Evolutionary conservation across 2,797 vertebrate species (phyloP), one percentile per base, ranked within the genome.

Genomic region (Bovichtus variegatus): DNA sequence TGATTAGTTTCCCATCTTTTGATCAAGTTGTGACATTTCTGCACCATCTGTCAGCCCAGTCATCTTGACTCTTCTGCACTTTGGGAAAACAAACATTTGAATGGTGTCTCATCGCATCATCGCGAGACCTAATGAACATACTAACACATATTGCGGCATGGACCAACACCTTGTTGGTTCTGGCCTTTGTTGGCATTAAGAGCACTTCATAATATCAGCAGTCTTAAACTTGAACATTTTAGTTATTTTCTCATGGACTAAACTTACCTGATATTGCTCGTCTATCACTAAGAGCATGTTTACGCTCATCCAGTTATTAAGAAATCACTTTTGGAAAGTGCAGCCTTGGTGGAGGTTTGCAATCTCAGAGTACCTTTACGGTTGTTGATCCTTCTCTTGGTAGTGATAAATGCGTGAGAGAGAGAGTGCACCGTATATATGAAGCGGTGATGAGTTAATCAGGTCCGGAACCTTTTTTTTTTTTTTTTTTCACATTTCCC

Each of bases 401-500:
- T 16, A 0, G 15, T 23, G 23, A 27, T 36, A 15, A 6, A 2
- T 47, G 29, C 5, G 29, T 11, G n/a, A 43, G 3, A n/a, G n/a
- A 64, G 18, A 54, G 16, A 11, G 46, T 38, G 7, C n/a, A 0
- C 10, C 36, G 46, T 10, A 25, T 59, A 51, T 25, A 34, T 21
- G 25, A 67, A 12, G 18, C 57, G 49, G 13, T 51, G 23, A 70
- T 59, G 72, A 55, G 27, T 80, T 58, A 55, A 76, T 78, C 64
- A 79, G 80, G 63, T 75, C 78, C 64, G 55, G 18, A 80, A 36
- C 27, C 31, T 51, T 57, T 43, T n/a, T n/a, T n/a, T n/a, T n/a
- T n/a, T n/a, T n/a, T n/a, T n/a, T n/a, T 57, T n/a, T n/a, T 34
- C 18, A 0, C 13, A 1, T 71, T 80, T 57, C 34, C 40, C 15